Base-by-base conservation (phyloP, 2,113 vertebrate species). In the Xenopus laevis region DNA sequence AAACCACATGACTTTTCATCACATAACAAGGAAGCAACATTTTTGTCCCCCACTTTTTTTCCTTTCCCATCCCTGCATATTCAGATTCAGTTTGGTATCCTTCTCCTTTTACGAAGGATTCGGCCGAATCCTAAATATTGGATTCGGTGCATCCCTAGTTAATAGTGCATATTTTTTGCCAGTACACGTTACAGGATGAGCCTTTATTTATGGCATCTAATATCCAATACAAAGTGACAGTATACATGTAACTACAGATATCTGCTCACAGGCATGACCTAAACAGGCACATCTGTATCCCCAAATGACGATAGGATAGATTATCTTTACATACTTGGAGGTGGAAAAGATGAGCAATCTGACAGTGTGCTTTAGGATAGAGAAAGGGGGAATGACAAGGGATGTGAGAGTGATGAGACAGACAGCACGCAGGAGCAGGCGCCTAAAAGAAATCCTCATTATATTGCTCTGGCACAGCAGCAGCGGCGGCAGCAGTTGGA, bases 121-220 rank as follows among this genome's bases (percentile, higher is more conserved):
- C n/a, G n/a, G n/a, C n/a, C n/a, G n/a, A n/a, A n/a, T n/a, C n/a
- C n/a, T n/a, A n/a, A n/a, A n/a, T n/a, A n/a, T n/a, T n/a, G n/a
- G n/a, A n/a, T n/a, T n/a, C n/a, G n/a, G n/a, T n/a, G n/a, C n/a
- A n/a, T n/a, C n/a, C n/a, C n/a, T n/a, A n/a, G n/a, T 27, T 27
- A 27, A 27, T 27, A 27, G 23, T 27, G 23, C 16, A 16, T 58
- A 27, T 50, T 50, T 13, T 50, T 50, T 27, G 47, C 47, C 1
- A 4, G 47, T 50, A 18, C 15, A 55, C 44, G 44, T 68, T 40
- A 75, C 57, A 62, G 58, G 61, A 62, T 30, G 16, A 30, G 17
- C 59, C 45, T 75, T 75, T 74, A 74, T 68, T 65, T 68, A 68
- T 68, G 57, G 45, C 57, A 61, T 62, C 58, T 21, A 68, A 62